Evolutionary conservation across 2,888 invertebrate genomes (phyloP).

Genomic region (Agriopis marginaria): DNA sequence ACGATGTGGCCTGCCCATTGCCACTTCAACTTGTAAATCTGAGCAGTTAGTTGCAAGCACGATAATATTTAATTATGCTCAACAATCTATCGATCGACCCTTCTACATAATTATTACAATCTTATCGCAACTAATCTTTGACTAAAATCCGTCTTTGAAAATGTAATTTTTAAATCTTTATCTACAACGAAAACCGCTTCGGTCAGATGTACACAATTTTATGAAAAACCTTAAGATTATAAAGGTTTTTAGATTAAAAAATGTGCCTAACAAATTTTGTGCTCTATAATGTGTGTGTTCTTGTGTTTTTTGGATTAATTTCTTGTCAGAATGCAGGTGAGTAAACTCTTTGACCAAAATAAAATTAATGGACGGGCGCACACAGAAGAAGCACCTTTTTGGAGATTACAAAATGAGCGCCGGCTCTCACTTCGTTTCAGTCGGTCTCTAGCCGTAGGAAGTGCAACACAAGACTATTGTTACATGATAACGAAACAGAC

Average conservation of each 20-base stretch:
- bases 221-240: constrained; percentile 17
- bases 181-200: constrained; percentile 14
- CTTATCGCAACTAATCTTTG: constrained; percentile 29
- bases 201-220: constrained; percentile 19
- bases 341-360: constrained; percentile 4
- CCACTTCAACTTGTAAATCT: no score
- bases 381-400: no score
- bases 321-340: constrained; percentile 35
- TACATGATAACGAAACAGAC: no score
- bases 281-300: constrained; percentile 23
- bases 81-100: neutral
- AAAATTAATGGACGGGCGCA: no score
- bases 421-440: no score
- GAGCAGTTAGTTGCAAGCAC: no score
- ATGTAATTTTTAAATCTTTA: constrained; percentile 17
- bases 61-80: neutral
- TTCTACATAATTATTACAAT: constrained; percentile 23
- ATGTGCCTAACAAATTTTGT: constrained; percentile 19
- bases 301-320: constrained; percentile 30
- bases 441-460: no score
- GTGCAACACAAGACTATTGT: no score
- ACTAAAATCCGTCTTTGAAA: constrained; percentile 8
- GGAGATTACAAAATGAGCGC: no score
- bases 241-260: neutral
- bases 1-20: no score